phyloP scores from a whole-genome alignment of 2,113 vertebrate species.

The Cryptomyrus ogoouensis region DNA sequence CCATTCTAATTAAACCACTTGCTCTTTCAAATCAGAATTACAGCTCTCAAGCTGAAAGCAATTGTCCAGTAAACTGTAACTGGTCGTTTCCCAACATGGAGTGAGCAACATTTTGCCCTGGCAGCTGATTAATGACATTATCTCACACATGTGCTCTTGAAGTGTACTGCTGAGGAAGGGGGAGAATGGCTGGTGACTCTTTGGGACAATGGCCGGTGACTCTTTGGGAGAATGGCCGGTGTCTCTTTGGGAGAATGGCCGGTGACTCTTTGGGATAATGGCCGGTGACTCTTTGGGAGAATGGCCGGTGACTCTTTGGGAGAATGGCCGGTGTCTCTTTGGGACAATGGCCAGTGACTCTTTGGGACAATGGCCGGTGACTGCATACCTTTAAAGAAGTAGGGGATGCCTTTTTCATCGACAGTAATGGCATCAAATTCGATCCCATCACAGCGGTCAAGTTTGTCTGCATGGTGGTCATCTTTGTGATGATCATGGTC shows the following conservation, averaged over 20 bases:
- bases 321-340: too few species aligned
- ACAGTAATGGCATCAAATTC: conserved; percentile 73
- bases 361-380: neutral
- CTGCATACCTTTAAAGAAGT: conserved; percentile 72
- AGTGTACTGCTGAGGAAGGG: neutral
- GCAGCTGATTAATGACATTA: neutral
- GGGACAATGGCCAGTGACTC: too few species aligned
- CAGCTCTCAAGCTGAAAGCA: neutral
- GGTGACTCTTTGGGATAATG: too few species aligned
- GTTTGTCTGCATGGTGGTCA: conserved; percentile 21
- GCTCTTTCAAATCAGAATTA: neutral
- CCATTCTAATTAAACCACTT: neutral
- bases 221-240: too few species aligned
- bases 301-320: too few species aligned
- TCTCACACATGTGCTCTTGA: neutral
- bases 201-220: too few species aligned
- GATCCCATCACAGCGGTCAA: conserved; percentile 59
- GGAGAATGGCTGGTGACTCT: neutral
- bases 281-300: too few species aligned
- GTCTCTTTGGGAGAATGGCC: too few species aligned
- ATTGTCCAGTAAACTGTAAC: neutral
- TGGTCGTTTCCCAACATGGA: neutral
- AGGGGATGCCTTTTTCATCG: conserved; percentile 59
- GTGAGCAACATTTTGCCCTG: neutral
- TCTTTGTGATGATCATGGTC: neutral